Base-by-base conservation (phyloP, 2,113 vertebrate genomes). In the Empidonax traillii region DNA sequence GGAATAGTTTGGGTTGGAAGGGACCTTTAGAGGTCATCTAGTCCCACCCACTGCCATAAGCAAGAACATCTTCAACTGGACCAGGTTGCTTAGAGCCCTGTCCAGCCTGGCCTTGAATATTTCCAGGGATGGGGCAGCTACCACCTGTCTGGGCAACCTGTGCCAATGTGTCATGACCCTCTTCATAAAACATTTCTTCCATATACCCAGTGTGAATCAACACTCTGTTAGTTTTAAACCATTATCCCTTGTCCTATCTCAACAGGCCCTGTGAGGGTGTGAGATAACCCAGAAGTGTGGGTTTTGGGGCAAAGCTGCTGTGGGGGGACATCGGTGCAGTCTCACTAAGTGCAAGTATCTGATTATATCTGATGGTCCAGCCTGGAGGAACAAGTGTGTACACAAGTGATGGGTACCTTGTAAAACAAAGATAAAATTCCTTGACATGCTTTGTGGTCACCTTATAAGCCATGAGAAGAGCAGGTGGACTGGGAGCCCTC, bases 211-310 rank as follows among this genome's bases (percentile, higher is more conserved):
- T 52, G 2, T 2, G 52, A 82, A 52, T 46, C 8, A 10, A 52
- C 23, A 33, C 44, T 59, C 27, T 14, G 16, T 24, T 21, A 9
- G 15, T 52, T 44, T 39, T n/a, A 59, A 37, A 11, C 28, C 27
- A 28, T 27, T 18, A 23, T 44, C 6, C 31, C 31, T 35, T 68
- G 44, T 76, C 17, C 31, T 51, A 0, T 35, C 1, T 0, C 8
- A 2, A 1, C 41, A 72, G 35, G 35, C 33, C 13, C 33, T 44
- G 21, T 31, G n/a, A 35, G 41, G 35, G 58, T 37, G 33, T 71
- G 63, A 49, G 15, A 6, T 20, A 7, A 41, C 49, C 17, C 47
- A 39, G 8, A 6, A 52, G 24, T 10, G 18, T 39, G 47, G 27
- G 8, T 20, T 22, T 44, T 7, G 18, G 25, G 10, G 17, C 44